Percentiles rank a stretch among this genome's conserved stretches.
These are phyloP conservation scores for Brachyopa scutellaris DNA, from an alignment of 2,888 invertebrate species.

Conservation along the genomic window DNA sequence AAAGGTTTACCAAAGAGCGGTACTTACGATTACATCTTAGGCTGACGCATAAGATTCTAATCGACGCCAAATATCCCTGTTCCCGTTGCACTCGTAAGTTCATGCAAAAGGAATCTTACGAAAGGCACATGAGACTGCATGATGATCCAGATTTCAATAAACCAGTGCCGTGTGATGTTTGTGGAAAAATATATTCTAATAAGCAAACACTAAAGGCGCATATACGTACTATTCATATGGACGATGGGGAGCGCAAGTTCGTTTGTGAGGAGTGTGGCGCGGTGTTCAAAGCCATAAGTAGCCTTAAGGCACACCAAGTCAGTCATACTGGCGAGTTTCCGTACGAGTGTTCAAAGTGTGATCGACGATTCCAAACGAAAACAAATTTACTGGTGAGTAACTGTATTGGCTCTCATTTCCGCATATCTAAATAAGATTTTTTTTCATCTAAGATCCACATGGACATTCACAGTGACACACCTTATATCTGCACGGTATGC, in stretches of 20 bases:
- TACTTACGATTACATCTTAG: constrained; percentile 54
- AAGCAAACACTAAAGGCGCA: constrained; percentile 59
- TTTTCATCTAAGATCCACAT: constrained; percentile 66
- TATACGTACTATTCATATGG: constrained; percentile 52
- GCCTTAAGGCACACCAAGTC: constrained; percentile 59
- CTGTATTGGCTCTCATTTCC: background rate
- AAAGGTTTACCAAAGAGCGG: constrained; percentile 59
- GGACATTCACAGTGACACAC: constrained; percentile 68
- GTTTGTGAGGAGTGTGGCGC: constrained; percentile 67
- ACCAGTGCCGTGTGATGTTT: constrained; percentile 50
- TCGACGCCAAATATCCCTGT: constrained; percentile 59
- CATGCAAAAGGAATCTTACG: constrained; percentile 63
- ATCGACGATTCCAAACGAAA: constrained; percentile 60
- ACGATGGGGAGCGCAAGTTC: constrained; percentile 51
- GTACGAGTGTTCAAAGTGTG: constrained; percentile 54
- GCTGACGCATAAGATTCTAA: constrained; percentile 53
- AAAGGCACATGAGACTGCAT: constrained; percentile 49
- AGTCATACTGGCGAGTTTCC: constrained; percentile 63
- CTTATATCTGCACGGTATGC: constrained; percentile 59
- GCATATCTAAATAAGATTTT: no score
- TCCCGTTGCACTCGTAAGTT: constrained; percentile 54
- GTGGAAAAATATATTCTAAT: constrained; percentile 52
- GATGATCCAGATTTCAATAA: constrained; percentile 59
- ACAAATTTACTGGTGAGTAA: constrained; percentile 56
- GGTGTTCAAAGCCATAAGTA: constrained; percentile 55